Percentiles rank a stretch among this genome's conserved stretches.
Conservation (phyloP, 2,797 vertebrate species). For the Glyptemys insculpta region DNA sequence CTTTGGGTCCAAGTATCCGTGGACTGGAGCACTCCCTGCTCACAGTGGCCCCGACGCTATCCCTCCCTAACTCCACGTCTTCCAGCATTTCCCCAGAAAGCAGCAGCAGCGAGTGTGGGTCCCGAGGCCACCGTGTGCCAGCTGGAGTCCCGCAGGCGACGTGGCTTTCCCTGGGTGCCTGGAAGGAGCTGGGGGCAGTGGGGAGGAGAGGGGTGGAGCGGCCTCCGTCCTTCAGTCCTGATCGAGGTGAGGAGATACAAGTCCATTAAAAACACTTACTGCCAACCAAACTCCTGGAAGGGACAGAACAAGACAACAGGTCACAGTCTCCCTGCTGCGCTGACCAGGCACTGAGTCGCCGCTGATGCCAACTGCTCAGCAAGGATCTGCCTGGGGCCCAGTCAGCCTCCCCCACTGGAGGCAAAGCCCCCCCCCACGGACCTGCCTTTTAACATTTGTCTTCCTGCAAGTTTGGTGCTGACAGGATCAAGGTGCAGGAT, state of each 20-base stretch:
- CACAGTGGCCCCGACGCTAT: slow-evolving; percentile 47
- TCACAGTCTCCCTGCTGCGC: neutral
- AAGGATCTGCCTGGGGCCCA: neutral
- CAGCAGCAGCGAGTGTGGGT: slow-evolving; percentile 35
- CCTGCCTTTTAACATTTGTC: no score
- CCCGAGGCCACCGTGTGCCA: slow-evolving; percentile 66
- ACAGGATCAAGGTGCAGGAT: neutral
- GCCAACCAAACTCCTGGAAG: slow-evolving; percentile 73
- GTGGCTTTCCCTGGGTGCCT: slow-evolving; percentile 59
- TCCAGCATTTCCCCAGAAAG: slow-evolving; percentile 61
- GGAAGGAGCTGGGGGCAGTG: slow-evolving; percentile 53
- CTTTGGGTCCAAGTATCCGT: slow-evolving; percentile 74
- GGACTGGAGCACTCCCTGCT: slow-evolving; percentile 27
- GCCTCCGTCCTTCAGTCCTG: slow-evolving; percentile 81
- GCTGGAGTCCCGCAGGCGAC: slow-evolving; percentile 26
- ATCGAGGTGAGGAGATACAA: slow-evolving; percentile 83
- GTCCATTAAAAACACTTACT: slow-evolving; percentile 84
- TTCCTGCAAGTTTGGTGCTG: neutral
- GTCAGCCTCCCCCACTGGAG: neutral
- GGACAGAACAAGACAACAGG: neutral
- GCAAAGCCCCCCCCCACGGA: neutral
- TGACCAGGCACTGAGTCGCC: neutral
- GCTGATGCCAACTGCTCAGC: neutral
- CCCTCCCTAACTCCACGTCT: slow-evolving; percentile 51
- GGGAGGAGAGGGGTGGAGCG: slow-evolving; percentile 67